These are phyloP conservation scores for Pollimyrus isidori DNA, from an alignment of 2,113 vertebrate genomes.

Conservation along the genomic window DNA sequence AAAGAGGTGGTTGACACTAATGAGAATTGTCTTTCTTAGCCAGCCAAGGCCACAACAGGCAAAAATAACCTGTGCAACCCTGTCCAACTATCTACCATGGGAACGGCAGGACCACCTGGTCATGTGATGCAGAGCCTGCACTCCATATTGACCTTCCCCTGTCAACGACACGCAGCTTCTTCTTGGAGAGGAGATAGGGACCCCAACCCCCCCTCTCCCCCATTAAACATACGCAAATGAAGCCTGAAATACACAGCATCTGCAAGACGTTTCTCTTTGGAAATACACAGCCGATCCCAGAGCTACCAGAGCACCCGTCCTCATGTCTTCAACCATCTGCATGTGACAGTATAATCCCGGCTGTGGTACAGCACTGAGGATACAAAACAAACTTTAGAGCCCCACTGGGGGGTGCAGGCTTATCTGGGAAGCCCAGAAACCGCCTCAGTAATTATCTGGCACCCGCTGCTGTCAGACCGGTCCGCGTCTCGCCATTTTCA, in stretches of 20 bases:
- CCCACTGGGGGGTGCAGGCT: background rate
- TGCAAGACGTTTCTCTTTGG: background rate
- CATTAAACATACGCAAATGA: background rate
- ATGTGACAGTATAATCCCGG: background rate
- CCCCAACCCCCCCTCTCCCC: background rate
- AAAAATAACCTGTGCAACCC: background rate
- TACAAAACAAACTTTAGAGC: background rate
- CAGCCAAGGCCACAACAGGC: background rate
- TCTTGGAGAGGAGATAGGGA: background rate
- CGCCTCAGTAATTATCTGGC: constrained; percentile 9
- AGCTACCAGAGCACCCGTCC: background rate
- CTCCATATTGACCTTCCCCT: background rate
- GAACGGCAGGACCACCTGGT: background rate
- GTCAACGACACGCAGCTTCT: background rate
- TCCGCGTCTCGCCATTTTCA: background rate
- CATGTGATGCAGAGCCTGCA: background rate
- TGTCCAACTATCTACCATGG: background rate
- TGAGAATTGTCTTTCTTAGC: background rate
- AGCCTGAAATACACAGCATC: background rate
- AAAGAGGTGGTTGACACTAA: background rate
- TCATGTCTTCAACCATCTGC: background rate
- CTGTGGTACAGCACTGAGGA: background rate
- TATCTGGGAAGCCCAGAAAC: constrained; percentile 19
- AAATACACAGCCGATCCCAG: background rate
- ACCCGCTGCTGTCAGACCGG: background rate